These are phyloP conservation scores for Turdus rufiventris DNA, from an alignment of 2,113 vertebrate genomes.

Conservation along the genomic window DNA sequence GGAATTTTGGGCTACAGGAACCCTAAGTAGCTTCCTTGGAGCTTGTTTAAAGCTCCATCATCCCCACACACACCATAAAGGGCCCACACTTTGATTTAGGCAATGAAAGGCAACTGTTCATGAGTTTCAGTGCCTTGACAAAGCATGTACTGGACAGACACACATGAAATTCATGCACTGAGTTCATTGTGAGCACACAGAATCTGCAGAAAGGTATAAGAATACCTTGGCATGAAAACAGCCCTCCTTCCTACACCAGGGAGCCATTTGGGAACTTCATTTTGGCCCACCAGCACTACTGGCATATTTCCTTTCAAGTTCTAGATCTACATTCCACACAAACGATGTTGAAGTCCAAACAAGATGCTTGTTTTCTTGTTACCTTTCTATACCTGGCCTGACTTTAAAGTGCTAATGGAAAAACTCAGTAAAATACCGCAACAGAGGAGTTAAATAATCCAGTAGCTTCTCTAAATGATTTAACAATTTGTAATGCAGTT, in stretches of 20 bases:
- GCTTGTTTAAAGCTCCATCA: not conserved
- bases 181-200: not conserved
- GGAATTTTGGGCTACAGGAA: not conserved
- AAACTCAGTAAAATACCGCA: not conserved
- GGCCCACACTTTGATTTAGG: not conserved
- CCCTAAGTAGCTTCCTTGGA: not conserved
- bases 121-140: not conserved
- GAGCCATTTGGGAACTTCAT: not conserved
- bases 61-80: not conserved
- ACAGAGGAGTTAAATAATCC: not conserved
- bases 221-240: not conserved
- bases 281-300: not conserved
- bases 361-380: not conserved
- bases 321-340: not conserved
- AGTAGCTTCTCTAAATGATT: not conserved
- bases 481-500: not conserved
- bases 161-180: not conserved
- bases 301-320: not conserved
- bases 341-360: not conserved
- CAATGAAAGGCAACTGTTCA: not conserved
- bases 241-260: not conserved
- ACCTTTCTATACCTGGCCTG: not conserved
- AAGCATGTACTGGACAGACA: rapidly evolving
- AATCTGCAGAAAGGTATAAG: not conserved
- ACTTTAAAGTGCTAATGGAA: not conserved